phyloP scores from a whole-genome alignment of 1,140 invertebrate genomes.

The Chrysopa pallens region DNA sequence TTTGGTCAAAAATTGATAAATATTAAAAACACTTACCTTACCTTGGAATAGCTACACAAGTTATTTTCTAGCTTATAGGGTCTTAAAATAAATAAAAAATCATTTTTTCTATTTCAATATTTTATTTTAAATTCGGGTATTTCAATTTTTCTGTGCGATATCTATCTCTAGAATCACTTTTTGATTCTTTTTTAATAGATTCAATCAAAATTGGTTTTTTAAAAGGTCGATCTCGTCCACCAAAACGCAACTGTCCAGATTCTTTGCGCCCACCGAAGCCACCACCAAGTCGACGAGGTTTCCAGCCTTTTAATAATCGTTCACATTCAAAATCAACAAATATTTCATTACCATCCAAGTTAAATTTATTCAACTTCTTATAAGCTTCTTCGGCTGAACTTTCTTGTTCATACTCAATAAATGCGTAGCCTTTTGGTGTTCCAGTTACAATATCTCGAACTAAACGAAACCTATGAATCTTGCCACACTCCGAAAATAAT shows the following conservation, averaged over 20 bases:
- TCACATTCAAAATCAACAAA: conserved; percentile 52
- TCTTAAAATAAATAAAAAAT: too few relatives aligned
- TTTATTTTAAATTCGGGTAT: too few relatives aligned
- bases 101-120: too few relatives aligned
- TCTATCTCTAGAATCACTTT: too few relatives aligned
- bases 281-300: conserved; percentile 67
- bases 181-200: neutral
- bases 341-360: conserved; percentile 38
- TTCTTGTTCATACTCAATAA: conserved; percentile 58
- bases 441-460: conserved; percentile 70
- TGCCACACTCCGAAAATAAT: conserved; percentile 47
- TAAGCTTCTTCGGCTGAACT: conserved; percentile 40
- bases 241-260: conserved; percentile 76
- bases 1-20: too few relatives aligned
- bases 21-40: too few relatives aligned
- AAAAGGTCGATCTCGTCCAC: conserved; percentile 57
- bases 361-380: conserved; percentile 30
- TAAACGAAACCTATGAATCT: conserved; percentile 44
- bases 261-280: conserved; percentile 76
- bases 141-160: too few relatives aligned
- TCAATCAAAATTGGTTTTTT: conserved; percentile 33
- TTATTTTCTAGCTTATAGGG: too few relatives aligned
- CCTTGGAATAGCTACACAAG: too few relatives aligned
- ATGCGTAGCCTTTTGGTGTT: conserved; percentile 64
- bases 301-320: conserved; percentile 54